phyloP scores from a whole-genome alignment of 2,113 vertebrate species.

The Clarias batrachus region DNA sequence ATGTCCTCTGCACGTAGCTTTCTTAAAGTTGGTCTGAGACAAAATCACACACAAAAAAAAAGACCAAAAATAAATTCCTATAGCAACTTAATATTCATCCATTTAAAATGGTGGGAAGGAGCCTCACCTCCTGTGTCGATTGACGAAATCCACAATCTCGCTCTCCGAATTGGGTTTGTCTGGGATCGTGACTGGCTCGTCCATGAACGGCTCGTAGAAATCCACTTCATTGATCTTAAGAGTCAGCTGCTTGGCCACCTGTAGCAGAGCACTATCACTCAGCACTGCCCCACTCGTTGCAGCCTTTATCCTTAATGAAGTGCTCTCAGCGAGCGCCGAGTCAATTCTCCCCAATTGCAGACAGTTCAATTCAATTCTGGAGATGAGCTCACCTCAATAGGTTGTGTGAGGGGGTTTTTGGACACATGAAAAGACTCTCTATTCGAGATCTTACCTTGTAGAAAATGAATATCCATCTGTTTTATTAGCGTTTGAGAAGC shows the following conservation, averaged over 20 bases:
- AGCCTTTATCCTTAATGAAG: slow-evolving; percentile 31
- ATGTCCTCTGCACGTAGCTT: slow-evolving; percentile 93
- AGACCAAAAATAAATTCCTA: background rate
- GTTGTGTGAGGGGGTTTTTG: background rate
- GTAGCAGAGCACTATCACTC: slow-evolving; percentile 42
- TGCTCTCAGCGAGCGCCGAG: background rate
- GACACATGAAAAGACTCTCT: background rate
- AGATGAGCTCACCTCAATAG: slow-evolving; percentile 13
- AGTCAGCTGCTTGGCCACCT: slow-evolving; percentile 95
- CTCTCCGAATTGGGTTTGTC: slow-evolving; percentile 88
- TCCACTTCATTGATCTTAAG: slow-evolving; percentile 97
- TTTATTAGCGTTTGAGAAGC: background rate
- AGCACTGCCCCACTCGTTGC: slow-evolving; percentile 2
- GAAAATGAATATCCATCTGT: slow-evolving; percentile 14
- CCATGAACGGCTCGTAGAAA: slow-evolving; percentile 98
- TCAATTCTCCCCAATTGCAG: slow-evolving; percentile 21
- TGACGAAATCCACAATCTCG: slow-evolving; percentile 92
- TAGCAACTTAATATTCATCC: background rate
- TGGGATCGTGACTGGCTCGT: slow-evolving; percentile 85
- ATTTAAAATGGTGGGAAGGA: background rate
- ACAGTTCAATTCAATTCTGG: slow-evolving; percentile 11
- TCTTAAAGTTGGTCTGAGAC: slow-evolving; percentile 84
- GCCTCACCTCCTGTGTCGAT: slow-evolving; percentile 83
- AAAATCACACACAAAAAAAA: slow-evolving; percentile 30
- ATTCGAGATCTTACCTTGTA: background rate